These are phyloP conservation scores for Aphidius ervi DNA, from an alignment of 1,140 invertebrate species.

Conservation along the genomic window DNA sequence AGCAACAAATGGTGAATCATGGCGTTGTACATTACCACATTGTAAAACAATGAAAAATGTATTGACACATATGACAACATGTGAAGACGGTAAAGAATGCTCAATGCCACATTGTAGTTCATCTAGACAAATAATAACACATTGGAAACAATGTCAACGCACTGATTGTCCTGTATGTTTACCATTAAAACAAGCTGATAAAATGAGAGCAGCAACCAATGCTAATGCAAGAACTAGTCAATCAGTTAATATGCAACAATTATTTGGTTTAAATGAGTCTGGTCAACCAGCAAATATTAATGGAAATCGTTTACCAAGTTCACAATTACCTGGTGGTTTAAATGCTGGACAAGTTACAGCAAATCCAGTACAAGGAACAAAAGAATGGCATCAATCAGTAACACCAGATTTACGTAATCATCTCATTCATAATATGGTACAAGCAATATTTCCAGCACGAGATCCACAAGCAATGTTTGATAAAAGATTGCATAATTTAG, in stretches of 20 bases:
- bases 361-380: slow-evolving; percentile 77
- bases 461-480: slow-evolving; percentile 91
- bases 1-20: slow-evolving; percentile 71
- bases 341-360: slow-evolving; percentile 70
- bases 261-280: slow-evolving; percentile 50
- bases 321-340: slow-evolving; percentile 60
- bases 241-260: slow-evolving; percentile 43
- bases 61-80: slow-evolving; percentile 97
- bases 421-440: slow-evolving; percentile 97
- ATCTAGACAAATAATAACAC: slow-evolving; percentile 95
- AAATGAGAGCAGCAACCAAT: slow-evolving; percentile 66
- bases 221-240: slow-evolving; percentile 43
- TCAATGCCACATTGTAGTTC: slow-evolving; percentile 95
- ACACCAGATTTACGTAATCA: slow-evolving; percentile 96
- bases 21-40: slow-evolving; percentile 88
- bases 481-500: slow-evolving; percentile 94
- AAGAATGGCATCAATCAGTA: slow-evolving; percentile 97
- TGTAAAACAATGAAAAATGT: slow-evolving; percentile 99
- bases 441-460: slow-evolving; percentile 97
- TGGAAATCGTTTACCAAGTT: slow-evolving; percentile 46
- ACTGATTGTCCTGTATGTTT: slow-evolving; percentile 96
- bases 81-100: slow-evolving; percentile 89
- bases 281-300: slow-evolving; percentile 37
- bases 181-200: slow-evolving; percentile 92
- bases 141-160: slow-evolving; percentile 97